Evolutionary conservation across 2,888 invertebrate genomes (phyloP), one percentile per base, ranked within the genome.

Genomic region (Hydrotaea cyrtoneurina): DNA sequence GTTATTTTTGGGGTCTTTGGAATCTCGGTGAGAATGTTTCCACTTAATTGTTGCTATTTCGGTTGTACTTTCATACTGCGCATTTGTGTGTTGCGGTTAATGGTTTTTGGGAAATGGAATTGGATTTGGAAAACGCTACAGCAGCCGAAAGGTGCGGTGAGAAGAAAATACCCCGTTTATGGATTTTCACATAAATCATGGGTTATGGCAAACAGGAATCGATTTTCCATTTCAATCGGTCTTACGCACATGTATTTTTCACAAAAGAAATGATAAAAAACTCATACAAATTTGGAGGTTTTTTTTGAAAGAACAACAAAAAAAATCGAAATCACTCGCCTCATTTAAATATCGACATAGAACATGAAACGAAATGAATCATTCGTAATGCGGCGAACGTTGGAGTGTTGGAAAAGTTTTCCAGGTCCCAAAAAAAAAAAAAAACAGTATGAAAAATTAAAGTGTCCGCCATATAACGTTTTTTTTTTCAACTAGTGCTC

Each of bases 111-210:
- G 46, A 31, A 77, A 69, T 17, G 19, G 15, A 39, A 8, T n/a
- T 62, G 36, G 50, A 57, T 26, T n/a, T n/a, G n/a, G n/a, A 39
- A 8, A 10, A 39, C 39, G 11, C 3, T 39, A 39, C 39, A 1
- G 39, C n/a, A 31, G 46, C 43, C 43, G 5, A 46, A 21, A n/a
- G 23, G 21, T 4, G 19, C 17, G 11, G 39, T 39, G 64, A 66
- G 39, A 46, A 43, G 23, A 21, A 69, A 69, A 59, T n/a, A 66
- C 69, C 17, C 43, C 39, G 23, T 76, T 73, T 83, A 46, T 79
- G 13, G 26, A 19, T 39, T 62, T 77, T 69, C 26, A 62, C 69
- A 77, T 83, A 83, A 80, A 78, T 80, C 79, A 78, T 64, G 71
- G 15, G 80, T 83, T 80, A 57, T 79, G 72, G 59, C 66, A 59